Evolutionary conservation across 2,888 invertebrate genomes (phyloP).

Genomic region (Agriopis marginaria): DNA sequence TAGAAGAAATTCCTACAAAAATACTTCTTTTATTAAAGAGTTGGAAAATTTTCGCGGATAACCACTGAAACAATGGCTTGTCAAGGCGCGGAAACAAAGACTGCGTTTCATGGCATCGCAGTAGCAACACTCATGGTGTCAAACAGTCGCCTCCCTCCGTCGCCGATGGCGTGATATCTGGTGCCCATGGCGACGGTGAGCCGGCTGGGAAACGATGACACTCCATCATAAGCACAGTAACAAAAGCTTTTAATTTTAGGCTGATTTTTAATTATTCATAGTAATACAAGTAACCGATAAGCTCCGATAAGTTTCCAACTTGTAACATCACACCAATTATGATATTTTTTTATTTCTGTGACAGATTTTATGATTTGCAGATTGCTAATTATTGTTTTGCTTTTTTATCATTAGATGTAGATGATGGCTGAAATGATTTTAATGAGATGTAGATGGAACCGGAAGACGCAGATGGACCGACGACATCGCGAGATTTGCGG

Average conservation of each 20-base stretch:
- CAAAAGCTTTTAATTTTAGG: neutral
- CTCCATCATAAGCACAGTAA: slow-evolving; percentile 23
- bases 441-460: too few relatives aligned
- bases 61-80: slow-evolving; percentile 10
- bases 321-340: too few relatives aligned
- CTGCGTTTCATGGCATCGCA: slow-evolving; percentile 38
- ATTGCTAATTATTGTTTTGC: too few relatives aligned
- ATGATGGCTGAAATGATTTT: too few relatives aligned
- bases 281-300: too few relatives aligned
- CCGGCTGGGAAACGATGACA: slow-evolving; percentile 44
- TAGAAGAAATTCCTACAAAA: neutral
- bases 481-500: too few relatives aligned
- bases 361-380: too few relatives aligned
- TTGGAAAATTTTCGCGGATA: neutral
- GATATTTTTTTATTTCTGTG: too few relatives aligned
- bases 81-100: slow-evolving; percentile 41
- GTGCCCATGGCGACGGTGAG: slow-evolving; percentile 61
- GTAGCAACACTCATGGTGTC: slow-evolving; percentile 28
- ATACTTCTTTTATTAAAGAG: neutral
- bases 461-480: too few relatives aligned
- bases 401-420: too few relatives aligned
- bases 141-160: slow-evolving; percentile 16
- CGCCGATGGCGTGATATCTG: slow-evolving; percentile 43
- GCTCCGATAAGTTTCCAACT: too few relatives aligned
- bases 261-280: too few relatives aligned